A percentile compares a stretch with the other conserved stretches of the same genome.
These are phyloP conservation scores for Labrus mixtus DNA, from an alignment of 2,113 vertebrate genomes.

Conservation along the genomic window DNA sequence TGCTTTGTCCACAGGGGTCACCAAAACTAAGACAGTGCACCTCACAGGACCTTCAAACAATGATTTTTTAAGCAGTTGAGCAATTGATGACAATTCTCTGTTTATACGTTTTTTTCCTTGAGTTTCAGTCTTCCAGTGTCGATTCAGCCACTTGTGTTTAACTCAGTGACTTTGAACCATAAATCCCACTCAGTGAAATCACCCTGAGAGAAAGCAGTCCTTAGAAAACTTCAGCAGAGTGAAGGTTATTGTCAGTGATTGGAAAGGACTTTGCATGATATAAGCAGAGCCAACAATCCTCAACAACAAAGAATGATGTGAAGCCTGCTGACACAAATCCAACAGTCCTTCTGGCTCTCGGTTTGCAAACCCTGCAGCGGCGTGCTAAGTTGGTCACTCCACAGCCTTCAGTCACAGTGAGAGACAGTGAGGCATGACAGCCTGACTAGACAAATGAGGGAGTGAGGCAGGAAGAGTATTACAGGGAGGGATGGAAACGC, in stretches of 20 bases:
- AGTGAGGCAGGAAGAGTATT: constrained; percentile 15
- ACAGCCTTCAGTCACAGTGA: constrained; percentile 61
- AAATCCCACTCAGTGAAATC: too few species aligned
- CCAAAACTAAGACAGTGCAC: too few species aligned
- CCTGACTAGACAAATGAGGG: constrained; percentile 52
- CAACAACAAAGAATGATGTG: constrained; percentile 13
- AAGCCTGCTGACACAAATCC: constrained; percentile 35
- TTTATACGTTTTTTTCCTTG: too few species aligned
- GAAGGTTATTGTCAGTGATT: background rate
- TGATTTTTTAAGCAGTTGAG: too few species aligned
- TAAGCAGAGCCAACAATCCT: constrained; percentile 3
- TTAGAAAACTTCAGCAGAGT: background rate
- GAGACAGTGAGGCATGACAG: constrained; percentile 54
- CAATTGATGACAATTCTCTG: too few species aligned
- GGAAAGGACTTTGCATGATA: constrained; percentile 1
- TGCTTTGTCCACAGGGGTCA: too few species aligned
- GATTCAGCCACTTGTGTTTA: too few species aligned
- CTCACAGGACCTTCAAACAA: too few species aligned
- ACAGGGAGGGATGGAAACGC: constrained; percentile 34
- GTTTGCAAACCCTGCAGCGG: constrained; percentile 49
- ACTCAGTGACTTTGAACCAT: too few species aligned
- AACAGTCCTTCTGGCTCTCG: constrained; percentile 32
- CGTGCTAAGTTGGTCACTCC: constrained; percentile 63
- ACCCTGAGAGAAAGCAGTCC: background rate
- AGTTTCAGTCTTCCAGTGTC: too few species aligned